These are phyloP conservation scores for Opisthocomus hoazin DNA, from an alignment of 2,113 vertebrate species.

Conservation along the genomic window DNA sequence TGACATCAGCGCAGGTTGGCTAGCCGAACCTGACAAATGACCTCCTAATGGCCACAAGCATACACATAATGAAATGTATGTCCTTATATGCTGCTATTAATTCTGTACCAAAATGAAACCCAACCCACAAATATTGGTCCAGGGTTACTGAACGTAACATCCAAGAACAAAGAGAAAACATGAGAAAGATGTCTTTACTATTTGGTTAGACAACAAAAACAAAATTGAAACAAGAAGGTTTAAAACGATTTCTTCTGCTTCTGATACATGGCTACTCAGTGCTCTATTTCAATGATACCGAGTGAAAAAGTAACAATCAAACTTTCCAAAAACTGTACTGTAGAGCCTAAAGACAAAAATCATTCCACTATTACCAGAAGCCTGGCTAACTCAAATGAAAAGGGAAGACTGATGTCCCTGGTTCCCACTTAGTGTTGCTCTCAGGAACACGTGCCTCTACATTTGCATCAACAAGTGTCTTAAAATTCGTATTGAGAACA, in stretches of 20 bases:
- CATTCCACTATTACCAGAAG: not conserved
- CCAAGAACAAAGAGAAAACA: not conserved
- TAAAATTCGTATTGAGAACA: conserved; percentile 34
- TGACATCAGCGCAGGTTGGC: not conserved
- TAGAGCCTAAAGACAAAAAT: not conserved
- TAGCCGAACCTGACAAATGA: not conserved
- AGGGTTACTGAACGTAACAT: not conserved
- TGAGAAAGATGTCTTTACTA: not conserved
- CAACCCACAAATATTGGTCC: not conserved
- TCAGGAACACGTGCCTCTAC: not conserved
- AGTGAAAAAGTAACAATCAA: not conserved
- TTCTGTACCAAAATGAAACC: not conserved
- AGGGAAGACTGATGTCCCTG: not conserved
- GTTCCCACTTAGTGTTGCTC: not conserved
- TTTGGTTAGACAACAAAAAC: not conserved
- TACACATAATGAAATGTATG: not conserved
- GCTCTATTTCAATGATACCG: not conserved
- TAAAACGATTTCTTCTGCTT: not conserved
- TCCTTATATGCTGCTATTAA: not conserved
- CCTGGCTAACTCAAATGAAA: not conserved
- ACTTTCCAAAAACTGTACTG: not conserved
- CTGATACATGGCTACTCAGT: not conserved
- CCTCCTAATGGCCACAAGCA: not conserved
- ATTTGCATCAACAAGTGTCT: conserved; percentile 34
- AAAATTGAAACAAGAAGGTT: not conserved